Evolutionary conservation across 2,113 vertebrate genomes (phyloP).

Genomic region (Otus sunia): DNA sequence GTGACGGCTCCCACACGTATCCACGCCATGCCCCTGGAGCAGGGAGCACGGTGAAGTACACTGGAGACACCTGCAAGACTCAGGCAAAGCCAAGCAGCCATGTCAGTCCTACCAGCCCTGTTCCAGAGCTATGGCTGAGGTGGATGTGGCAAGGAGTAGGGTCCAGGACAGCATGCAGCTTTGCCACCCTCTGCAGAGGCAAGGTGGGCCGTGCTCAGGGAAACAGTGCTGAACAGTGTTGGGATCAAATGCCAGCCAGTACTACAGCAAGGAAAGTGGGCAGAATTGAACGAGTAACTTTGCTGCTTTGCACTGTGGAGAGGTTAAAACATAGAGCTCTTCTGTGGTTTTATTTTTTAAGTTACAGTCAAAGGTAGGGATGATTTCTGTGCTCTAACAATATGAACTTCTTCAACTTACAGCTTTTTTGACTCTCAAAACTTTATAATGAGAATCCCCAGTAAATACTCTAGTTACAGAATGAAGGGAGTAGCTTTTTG

Average conservation of each 20-base stretch:
- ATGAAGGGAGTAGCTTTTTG: neutral
- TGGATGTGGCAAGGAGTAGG: rapidly evolving
- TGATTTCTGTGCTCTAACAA: neutral
- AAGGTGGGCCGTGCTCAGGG: neutral
- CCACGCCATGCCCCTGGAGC: neutral
- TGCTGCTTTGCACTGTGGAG: neutral
- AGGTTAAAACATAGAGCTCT: neutral
- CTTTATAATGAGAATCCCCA: neutral
- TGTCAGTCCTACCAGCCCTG: rapidly evolving
- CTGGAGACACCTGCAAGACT: neutral
- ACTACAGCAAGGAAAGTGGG: neutral
- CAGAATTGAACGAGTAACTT: neutral
- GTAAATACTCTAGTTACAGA: neutral
- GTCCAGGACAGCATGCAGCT: neutral
- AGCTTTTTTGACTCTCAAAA: neutral
- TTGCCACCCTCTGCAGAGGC: neutral
- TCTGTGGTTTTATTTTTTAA: neutral
- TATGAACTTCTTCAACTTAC: neutral
- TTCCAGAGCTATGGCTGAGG: neutral
- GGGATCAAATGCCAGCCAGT: neutral
- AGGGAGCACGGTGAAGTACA: neutral
- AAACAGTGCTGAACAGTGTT: neutral
- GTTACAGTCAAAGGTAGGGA: neutral
- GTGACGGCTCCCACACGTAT: neutral
- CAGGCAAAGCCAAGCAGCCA: neutral